Evolutionary conservation across 2,113 vertebrate species (phyloP).

Genomic region (Chlamydotis undulata): DNA sequence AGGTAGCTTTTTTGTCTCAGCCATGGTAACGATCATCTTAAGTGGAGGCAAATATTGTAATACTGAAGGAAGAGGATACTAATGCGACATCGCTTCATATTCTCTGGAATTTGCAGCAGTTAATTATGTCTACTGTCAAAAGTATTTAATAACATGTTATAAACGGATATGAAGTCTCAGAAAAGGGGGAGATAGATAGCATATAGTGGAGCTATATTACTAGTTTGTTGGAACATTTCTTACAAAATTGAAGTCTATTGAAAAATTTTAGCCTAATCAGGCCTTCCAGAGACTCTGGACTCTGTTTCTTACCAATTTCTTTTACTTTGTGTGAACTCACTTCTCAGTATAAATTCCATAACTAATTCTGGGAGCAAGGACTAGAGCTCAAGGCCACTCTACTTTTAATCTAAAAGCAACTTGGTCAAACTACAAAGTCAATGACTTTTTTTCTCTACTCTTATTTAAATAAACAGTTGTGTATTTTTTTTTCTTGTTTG

Average conservation of each 20-base stretch:
- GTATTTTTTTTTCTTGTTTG: neutral
- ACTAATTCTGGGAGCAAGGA: neutral
- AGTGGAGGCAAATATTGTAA: neutral
- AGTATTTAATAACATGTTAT: neutral
- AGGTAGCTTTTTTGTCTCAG: neutral
- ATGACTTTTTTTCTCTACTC: neutral
- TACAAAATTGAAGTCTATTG: neutral
- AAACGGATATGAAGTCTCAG: neutral
- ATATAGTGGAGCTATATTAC: neutral
- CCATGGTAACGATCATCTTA: neutral
- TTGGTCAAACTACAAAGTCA: fast-evolving
- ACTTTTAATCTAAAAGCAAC: neutral
- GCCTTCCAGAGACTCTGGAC: neutral
- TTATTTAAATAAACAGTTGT: neutral
- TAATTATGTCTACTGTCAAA: neutral
- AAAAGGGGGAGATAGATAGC: neutral
- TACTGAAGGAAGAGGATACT: neutral
- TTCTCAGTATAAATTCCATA: neutral
- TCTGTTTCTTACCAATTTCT: neutral
- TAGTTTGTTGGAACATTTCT: neutral
- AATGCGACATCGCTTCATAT: neutral
- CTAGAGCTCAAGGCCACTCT: neutral
- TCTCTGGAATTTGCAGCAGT: neutral
- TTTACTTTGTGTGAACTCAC: neutral
- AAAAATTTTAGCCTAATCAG: neutral